These are phyloP conservation scores for Meta bourneti DNA, from an alignment of 2,888 invertebrate genomes.

Conservation along the genomic window DNA sequence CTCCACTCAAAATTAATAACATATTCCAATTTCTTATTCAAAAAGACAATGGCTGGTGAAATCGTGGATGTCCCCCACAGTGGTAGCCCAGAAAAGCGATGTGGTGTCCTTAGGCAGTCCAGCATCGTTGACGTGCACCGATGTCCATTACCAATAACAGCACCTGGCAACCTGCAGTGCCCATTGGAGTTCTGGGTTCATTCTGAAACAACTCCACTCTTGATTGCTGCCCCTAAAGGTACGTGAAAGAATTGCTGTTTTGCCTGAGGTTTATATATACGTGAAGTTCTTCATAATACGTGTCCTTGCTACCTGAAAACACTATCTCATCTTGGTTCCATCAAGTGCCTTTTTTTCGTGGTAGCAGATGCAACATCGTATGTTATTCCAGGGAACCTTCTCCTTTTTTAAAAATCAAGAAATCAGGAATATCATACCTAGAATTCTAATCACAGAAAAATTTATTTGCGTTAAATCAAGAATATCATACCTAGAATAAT, in stretches of 20 bases:
- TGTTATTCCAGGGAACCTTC: too few relatives aligned
- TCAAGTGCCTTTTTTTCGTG: too few relatives aligned
- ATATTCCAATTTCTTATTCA: background rate
- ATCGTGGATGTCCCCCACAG: conserved; percentile 21
- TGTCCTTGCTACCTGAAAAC: too few relatives aligned
- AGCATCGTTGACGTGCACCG: conserved; percentile 28
- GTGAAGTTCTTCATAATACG: too few relatives aligned
- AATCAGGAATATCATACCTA: too few relatives aligned
- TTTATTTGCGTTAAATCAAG: too few relatives aligned
- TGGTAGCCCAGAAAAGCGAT: conserved; percentile 7
- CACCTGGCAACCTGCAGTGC: conserved; percentile 68
- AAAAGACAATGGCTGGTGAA: conserved; percentile 64
- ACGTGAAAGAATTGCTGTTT: background rate
- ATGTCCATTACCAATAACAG: conserved; percentile 40
- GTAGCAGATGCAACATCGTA: too few relatives aligned
- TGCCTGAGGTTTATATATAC: too few relatives aligned
- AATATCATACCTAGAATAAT: too few relatives aligned
- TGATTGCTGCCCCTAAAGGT: conserved; percentile 44
- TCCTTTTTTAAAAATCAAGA: too few relatives aligned
- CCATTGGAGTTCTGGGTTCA: conserved; percentile 72
- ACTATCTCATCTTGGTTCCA: too few relatives aligned
- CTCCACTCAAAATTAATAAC: background rate
- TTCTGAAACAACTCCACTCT: conserved; percentile 57
- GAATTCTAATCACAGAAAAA: too few relatives aligned
- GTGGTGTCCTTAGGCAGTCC: conserved; percentile 42